Conservation (phyloP, 2,797 vertebrate genomes). For the Vultur gryphus region DNA sequence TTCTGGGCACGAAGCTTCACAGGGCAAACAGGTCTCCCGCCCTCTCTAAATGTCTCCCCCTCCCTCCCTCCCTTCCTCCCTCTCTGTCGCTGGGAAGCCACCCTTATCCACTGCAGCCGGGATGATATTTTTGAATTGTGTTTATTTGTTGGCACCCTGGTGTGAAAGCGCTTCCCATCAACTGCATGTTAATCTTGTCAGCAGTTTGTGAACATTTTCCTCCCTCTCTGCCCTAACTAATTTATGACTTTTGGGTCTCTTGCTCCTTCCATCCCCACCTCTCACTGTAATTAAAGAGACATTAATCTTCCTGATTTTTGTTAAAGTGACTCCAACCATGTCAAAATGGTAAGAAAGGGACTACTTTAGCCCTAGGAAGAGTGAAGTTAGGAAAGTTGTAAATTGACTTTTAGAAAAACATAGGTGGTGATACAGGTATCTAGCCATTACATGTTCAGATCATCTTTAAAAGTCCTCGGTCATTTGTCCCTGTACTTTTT, state of each 20-base stretch:
- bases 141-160: slow-evolving; percentile 95
- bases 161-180: slow-evolving; percentile 87
- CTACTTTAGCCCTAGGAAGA: neutral
- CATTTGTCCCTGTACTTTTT: neutral
- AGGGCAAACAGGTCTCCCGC: neutral
- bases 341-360: neutral
- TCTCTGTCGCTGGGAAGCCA: slow-evolving; percentile 51
- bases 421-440: neutral
- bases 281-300: slow-evolving; percentile 28
- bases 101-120: slow-evolving; percentile 47
- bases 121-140: slow-evolving; percentile 87
- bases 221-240: slow-evolving; percentile 61
- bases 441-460: neutral
- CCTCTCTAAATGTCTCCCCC: neutral
- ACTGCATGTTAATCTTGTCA: slow-evolving; percentile 93
- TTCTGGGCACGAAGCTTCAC: slow-evolving; percentile 49
- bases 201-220: slow-evolving; percentile 76
- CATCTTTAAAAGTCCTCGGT: neutral
- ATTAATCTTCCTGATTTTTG: neutral
- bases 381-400: neutral
- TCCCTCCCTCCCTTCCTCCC: neutral
- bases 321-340: neutral
- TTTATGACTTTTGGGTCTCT: slow-evolving; percentile 66
- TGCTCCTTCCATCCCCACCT: slow-evolving; percentile 23
- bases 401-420: neutral